Percentiles rank a stretch among this genome's conserved stretches.
Conservation (phyloP, 2,888 invertebrate genomes). For the Brassicogethes aeneus region DNA sequence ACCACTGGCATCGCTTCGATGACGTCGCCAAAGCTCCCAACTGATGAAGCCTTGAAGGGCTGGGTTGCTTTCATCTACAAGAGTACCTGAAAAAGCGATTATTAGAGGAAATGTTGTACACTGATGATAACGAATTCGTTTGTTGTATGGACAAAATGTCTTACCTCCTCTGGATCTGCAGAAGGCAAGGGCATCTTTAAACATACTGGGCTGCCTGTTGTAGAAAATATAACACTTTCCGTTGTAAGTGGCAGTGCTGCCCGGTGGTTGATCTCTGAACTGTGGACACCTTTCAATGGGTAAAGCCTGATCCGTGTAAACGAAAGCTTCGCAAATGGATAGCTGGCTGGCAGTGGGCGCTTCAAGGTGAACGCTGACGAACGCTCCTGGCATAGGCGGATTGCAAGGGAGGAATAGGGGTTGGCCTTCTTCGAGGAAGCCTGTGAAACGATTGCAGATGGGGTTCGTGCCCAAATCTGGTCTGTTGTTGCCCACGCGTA, state of each 20-base stretch:
- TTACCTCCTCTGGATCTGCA: slow-evolving; percentile 62
- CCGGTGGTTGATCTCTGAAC: slow-evolving; percentile 87
- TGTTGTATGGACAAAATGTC: no score
- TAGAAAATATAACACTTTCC: slow-evolving; percentile 94
- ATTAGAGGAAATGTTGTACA: no score
- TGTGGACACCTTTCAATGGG: slow-evolving; percentile 89
- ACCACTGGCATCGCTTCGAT: slow-evolving; percentile 81
- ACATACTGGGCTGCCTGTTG: slow-evolving; percentile 72
- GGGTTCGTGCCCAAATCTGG: slow-evolving; percentile 89
- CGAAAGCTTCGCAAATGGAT: slow-evolving; percentile 88
- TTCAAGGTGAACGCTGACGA: slow-evolving; percentile 86
- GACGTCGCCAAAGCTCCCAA: slow-evolving; percentile 89
- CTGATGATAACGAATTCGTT: no score
- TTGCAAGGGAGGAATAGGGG: slow-evolving; percentile 88
- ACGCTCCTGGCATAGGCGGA: slow-evolving; percentile 91
- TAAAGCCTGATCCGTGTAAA: slow-evolving; percentile 85
- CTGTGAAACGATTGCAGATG: slow-evolving; percentile 83
- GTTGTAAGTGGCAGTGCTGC: slow-evolving; percentile 87
- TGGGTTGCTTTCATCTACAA: slow-evolving; percentile 88
- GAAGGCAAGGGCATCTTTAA: slow-evolving; percentile 70
- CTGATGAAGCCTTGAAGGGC: slow-evolving; percentile 90
- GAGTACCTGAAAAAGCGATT: no score
- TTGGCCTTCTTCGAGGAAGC: slow-evolving; percentile 79
- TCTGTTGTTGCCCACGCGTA: slow-evolving; percentile 85
- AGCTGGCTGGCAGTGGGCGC: slow-evolving; percentile 63